A percentile compares a stretch with the other conserved stretches of the same genome.
phyloP scores from a whole-genome alignment of 2,888 invertebrate species.

The Cryptops parisi region DNA sequence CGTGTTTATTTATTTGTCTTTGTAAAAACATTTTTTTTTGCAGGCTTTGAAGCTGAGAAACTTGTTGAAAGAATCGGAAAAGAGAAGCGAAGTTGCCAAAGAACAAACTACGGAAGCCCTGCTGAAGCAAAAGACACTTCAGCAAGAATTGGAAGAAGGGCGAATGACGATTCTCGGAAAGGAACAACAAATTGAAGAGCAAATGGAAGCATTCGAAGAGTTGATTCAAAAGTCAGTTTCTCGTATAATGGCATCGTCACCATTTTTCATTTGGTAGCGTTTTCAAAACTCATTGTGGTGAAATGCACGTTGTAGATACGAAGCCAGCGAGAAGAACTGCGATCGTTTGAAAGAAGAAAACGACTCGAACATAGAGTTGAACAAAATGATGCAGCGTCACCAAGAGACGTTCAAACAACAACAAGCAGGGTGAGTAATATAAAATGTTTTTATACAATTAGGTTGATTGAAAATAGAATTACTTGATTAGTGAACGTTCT shows the following conservation, averaged over 20 bases:
- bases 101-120: conserved; percentile 10
- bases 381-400: conserved; percentile 5
- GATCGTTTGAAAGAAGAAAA: conserved; percentile 3
- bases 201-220: background rate
- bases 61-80: conserved; percentile 11
- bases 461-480: too few species aligned
- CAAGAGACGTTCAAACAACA: conserved; percentile 4
- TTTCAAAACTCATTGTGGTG: background rate
- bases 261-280: too few species aligned
- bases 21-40: background rate
- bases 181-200: conserved; percentile 6
- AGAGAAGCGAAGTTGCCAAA: conserved; percentile 12
- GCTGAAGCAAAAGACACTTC: conserved; percentile 2
- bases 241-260: too few species aligned
- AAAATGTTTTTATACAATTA: too few species aligned
- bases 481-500: too few species aligned
- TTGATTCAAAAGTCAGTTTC: background rate
- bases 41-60: conserved; percentile 11
- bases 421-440: conserved; percentile 8
- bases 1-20: background rate
- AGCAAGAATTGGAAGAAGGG: conserved; percentile 1
- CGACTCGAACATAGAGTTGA: background rate
- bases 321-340: background rate
- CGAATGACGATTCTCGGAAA: background rate
- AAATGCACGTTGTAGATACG: background rate